Base-by-base conservation (phyloP, 1,140 invertebrate species). In the Temnothorax curvispinosus region DNA sequence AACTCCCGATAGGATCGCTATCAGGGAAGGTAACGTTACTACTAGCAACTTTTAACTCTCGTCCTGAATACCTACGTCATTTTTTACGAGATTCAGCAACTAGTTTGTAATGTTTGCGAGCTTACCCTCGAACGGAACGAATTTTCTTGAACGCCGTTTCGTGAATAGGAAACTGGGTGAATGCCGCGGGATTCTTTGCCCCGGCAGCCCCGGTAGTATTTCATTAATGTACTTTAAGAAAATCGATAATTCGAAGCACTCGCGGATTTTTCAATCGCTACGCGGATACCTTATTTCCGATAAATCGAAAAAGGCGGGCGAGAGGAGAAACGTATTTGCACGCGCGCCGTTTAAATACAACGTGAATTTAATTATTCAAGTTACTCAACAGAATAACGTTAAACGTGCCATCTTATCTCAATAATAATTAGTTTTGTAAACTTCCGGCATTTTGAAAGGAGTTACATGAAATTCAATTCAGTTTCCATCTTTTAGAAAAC, bases 101-200 rank as follows among this genome's bases (percentile, higher is more conserved):
- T 72, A 47, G 54, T 69, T 81, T 38, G 41, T 74, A 74, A 84
- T 62, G 80, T 84, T 84, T 74, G 54, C 71, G 38, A 74, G 80
- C 38, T 82, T 58, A 72, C 52, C 69, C 69, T 74, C 56, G 69
- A 41, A 35, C 15, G 32, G 32, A 58, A 50, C 6, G 41, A 74
- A 74, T 62, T 84, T 84, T 84, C 54, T 84, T 84, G n/a, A n/a
- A 60, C 69, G 44, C 27, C 41, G 56, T 84, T 74, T 58, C 69
- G 54, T 62, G 41, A 84, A 75, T 75, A 75, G 80, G 9, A 82
- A 41, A 82, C 54, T 60, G 54, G 41, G 44, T 74, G 80, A 75
- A 84, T 84, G 54, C 77, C 62, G 35, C 47, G 44, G 41, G 18
- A 74, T 56, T 74, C 54, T 74, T 74, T 60, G 64, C 38, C 52